phyloP scores from a whole-genome alignment of 2,797 vertebrate species.

The Pipistrellus pipistrellus region DNA sequence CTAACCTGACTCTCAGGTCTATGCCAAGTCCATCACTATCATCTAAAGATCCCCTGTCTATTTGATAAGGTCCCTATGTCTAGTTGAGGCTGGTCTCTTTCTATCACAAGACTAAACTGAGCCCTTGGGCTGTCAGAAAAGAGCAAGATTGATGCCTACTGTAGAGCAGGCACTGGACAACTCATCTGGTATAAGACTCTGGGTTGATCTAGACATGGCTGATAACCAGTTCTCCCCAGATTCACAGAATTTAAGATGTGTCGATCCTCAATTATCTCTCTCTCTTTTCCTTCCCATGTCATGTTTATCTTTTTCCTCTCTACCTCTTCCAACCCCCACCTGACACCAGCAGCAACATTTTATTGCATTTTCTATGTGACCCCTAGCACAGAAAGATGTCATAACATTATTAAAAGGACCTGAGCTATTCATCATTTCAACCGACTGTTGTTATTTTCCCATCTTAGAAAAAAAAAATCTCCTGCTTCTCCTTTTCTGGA shows the following conservation, averaged over 20 bases:
- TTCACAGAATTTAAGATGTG: not conserved
- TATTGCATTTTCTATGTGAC: not conserved
- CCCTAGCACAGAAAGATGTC: not conserved
- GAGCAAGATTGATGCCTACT: too few species aligned
- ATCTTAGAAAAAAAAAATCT: not conserved
- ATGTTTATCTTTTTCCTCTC: not conserved
- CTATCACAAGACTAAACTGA: not conserved
- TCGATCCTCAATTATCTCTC: not conserved
- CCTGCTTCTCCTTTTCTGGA: not conserved
- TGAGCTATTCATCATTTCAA: not conserved
- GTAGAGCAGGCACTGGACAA: not conserved
- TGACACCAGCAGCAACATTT: not conserved
- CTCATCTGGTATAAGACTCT: not conserved
- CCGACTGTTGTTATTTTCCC: not conserved
- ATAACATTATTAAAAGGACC: not conserved
- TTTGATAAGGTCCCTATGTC: not conserved
- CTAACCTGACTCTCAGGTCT: not conserved
- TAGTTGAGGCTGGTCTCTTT: not conserved
- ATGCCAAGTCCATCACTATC: not conserved
- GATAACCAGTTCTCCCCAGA: not conserved
- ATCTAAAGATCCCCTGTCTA: not conserved
- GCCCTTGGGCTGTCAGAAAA: not conserved
- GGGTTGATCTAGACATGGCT: not conserved
- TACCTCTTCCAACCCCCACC: not conserved
- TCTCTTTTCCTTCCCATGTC: not conserved